A percentile compares a stretch with the other conserved stretches of the same genome.
Conservation (phyloP, 1,140 invertebrate species). For the Drosophila pandora region DNA sequence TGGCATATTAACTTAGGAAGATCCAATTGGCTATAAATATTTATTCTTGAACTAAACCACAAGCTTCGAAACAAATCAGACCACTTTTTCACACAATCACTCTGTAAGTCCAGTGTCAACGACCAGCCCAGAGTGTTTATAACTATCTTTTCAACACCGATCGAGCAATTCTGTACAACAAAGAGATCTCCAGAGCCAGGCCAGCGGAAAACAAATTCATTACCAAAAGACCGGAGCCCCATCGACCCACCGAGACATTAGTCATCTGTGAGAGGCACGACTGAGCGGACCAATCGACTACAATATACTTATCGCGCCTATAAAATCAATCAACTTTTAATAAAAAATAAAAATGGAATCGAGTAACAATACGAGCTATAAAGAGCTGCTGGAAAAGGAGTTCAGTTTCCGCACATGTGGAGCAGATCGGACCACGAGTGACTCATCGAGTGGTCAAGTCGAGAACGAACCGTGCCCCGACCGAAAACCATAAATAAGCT, state of each 20-base stretch:
- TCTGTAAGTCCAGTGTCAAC: constrained; percentile 52
- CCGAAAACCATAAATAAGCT: constrained; percentile 72
- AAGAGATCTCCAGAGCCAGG: constrained; percentile 51
- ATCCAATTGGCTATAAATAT: neutral
- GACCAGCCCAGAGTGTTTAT: constrained; percentile 67
- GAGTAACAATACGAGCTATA: constrained; percentile 55
- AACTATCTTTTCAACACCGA: constrained; percentile 53
- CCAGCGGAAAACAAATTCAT: constrained; percentile 28
- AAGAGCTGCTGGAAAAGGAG: constrained; percentile 66
- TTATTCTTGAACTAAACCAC: neutral
- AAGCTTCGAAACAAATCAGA: neutral
- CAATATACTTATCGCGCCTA: constrained; percentile 78
- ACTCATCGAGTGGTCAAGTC: constrained; percentile 59
- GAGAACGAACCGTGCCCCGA: constrained; percentile 38
- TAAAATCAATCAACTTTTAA: constrained; percentile 76
- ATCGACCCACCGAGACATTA: constrained; percentile 46
- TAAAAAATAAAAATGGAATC: constrained; percentile 33
- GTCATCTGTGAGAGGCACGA: constrained; percentile 59
- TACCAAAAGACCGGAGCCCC: constrained; percentile 20
- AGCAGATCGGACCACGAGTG: constrained; percentile 39
- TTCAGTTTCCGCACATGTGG: constrained; percentile 69
- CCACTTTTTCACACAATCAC: neutral
- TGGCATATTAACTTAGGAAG: no score
- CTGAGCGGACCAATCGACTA: constrained; percentile 44
- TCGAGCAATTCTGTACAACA: constrained; percentile 46